A percentile compares a stretch with the other conserved stretches of the same genome.
Conservation (phyloP, 2,113 vertebrate species). For the Psophia crepitans region DNA sequence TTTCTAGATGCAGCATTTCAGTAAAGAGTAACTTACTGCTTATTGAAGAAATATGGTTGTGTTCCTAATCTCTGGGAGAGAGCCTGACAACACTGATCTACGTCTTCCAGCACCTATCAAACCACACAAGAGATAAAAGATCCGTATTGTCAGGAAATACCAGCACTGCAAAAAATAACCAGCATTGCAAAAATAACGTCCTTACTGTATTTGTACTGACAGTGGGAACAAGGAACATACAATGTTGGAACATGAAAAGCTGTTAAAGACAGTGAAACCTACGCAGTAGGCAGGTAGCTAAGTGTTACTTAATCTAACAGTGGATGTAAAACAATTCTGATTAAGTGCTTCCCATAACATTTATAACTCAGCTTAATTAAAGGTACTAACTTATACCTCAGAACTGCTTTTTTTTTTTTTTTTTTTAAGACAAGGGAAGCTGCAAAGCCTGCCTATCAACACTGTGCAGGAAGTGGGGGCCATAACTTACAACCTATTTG, state of each 20-base stretch:
- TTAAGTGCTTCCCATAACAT: background rate
- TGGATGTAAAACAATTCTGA: background rate
- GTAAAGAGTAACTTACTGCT: constrained; percentile 82
- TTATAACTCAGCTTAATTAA: background rate
- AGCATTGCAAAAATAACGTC: background rate
- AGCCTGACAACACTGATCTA: constrained; percentile 94
- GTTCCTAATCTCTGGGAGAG: constrained; percentile 92
- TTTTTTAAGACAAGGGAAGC: background rate
- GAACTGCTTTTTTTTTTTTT: background rate
- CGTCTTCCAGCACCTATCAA: constrained; percentile 91
- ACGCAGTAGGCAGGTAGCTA: background rate
- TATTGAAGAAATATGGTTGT: constrained; percentile 93
- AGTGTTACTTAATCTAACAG: background rate
- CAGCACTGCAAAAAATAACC: background rate
- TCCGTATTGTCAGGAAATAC: background rate
- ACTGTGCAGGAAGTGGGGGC: background rate
- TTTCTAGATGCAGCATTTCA: background rate
- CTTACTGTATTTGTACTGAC: background rate
- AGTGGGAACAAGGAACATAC: background rate
- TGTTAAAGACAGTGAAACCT: background rate
- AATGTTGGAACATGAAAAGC: background rate
- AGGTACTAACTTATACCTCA: background rate
- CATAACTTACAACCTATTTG: background rate
- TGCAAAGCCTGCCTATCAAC: background rate
- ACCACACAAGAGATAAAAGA: constrained; percentile 26